phyloP scores from a whole-genome alignment of 1,140 invertebrate genomes.

The Zaprionus inermis region DNA sequence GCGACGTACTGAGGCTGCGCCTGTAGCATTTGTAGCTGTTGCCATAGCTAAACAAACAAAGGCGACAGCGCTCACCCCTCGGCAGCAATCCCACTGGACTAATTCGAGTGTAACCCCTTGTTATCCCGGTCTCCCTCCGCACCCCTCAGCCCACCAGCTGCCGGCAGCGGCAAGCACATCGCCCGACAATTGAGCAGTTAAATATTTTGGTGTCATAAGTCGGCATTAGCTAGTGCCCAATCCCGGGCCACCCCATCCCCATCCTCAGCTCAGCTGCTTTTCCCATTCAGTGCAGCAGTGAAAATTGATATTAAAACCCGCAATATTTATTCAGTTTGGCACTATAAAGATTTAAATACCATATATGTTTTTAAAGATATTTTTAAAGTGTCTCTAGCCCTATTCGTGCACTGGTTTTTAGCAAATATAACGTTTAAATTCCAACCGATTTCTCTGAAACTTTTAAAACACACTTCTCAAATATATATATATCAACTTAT shows the following conservation, averaged over 20 bases:
- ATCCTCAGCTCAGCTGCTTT: background rate
- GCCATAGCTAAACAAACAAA: constrained; percentile 50
- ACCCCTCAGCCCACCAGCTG: constrained; percentile 5
- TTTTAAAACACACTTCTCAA: background rate
- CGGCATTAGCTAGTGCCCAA: constrained; percentile 55
- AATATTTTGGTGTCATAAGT: constrained; percentile 84
- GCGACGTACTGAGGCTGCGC: constrained; percentile 11
- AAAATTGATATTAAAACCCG: constrained; percentile 38
- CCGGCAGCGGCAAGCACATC: constrained; percentile 50
- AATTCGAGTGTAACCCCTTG: constrained; percentile 80
- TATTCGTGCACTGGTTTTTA: background rate
- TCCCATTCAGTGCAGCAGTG: background rate
- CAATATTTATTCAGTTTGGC: background rate
- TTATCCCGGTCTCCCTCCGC: constrained; percentile 39
- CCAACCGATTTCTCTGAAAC: background rate
- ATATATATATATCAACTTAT: background rate
- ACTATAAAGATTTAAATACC: background rate
- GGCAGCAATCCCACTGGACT: constrained; percentile 67
- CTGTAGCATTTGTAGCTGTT: constrained; percentile 37
- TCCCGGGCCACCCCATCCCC: background rate
- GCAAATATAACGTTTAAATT: background rate
- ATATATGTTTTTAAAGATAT: too few relatives aligned
- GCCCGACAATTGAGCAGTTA: constrained; percentile 80
- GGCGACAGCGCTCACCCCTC: constrained; percentile 41
- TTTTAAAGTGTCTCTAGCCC: too few relatives aligned